These are phyloP conservation scores for Vesta saturnalis DNA, from an alignment of 2,888 invertebrate genomes.

Conservation along the genomic window DNA sequence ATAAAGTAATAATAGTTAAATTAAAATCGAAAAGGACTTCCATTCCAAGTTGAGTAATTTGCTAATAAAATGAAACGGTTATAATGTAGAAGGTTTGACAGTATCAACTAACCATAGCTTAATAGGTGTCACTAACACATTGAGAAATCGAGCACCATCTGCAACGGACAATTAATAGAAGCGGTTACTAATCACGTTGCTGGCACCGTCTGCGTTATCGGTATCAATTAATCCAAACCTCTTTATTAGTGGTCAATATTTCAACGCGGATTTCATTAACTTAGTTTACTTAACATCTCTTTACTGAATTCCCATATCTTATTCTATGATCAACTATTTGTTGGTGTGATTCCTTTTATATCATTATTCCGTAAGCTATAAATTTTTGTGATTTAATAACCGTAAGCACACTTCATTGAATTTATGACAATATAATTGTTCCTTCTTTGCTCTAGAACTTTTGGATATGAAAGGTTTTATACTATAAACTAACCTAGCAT, in stretches of 20 bases:
- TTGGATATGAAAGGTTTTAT: too few species aligned
- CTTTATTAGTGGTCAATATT: constrained; percentile 34
- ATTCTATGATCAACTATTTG: background rate
- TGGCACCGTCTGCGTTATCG: constrained; percentile 33
- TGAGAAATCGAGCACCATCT: constrained; percentile 34
- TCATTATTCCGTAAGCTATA: too few species aligned
- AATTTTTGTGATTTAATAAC: too few species aligned
- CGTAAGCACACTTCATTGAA: too few species aligned
- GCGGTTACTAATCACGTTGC: constrained; percentile 34
- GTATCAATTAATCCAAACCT: constrained; percentile 31
- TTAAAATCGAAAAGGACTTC: too few species aligned
- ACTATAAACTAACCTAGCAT: too few species aligned
- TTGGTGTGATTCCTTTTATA: too few species aligned
- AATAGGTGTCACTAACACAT: constrained; percentile 27
- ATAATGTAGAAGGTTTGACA: constrained; percentile 9
- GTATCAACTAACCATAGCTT: constrained; percentile 20
- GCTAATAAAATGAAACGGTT: background rate
- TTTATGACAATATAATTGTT: too few species aligned
- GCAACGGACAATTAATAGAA: constrained; percentile 34
- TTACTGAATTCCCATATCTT: constrained; percentile 1
- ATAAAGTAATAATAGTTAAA: too few species aligned
- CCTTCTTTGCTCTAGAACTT: too few species aligned
- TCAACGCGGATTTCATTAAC: constrained; percentile 24
- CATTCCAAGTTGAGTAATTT: too few species aligned
- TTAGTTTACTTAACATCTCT: constrained; percentile 23